Evolutionary conservation across 2,888 invertebrate genomes (phyloP).

Genomic region (Trichopoda pennipes): DNA sequence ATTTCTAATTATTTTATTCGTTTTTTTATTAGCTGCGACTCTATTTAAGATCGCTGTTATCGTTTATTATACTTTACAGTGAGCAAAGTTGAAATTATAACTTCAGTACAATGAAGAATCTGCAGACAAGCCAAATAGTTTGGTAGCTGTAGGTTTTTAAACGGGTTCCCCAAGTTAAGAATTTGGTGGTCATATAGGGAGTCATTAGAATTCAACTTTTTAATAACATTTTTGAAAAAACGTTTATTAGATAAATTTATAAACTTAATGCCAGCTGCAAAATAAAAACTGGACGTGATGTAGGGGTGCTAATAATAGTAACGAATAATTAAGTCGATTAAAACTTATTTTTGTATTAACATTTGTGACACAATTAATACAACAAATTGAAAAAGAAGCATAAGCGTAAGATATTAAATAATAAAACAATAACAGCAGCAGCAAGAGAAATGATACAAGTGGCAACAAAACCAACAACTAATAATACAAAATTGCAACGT

Average conservation of each 20-base stretch:
- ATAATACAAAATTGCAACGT: slow-evolving; percentile 39
- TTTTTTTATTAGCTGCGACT: too few species aligned
- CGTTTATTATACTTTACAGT: too few species aligned
- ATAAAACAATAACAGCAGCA: slow-evolving; percentile 27
- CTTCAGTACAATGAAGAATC: too few species aligned
- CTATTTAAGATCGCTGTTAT: too few species aligned
- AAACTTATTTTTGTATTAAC: slow-evolving; percentile 25
- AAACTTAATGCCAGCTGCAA: not conserved
- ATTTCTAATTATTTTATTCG: too few species aligned
- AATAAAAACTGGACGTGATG: not conserved
- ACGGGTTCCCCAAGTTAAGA: too few species aligned
- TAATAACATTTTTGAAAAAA: too few species aligned
- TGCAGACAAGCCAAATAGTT: too few species aligned
- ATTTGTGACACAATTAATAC: slow-evolving; percentile 60
- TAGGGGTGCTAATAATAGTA: slow-evolving; percentile 14
- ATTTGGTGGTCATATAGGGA: too few species aligned
- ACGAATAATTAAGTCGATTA: slow-evolving; percentile 36
- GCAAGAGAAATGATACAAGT: slow-evolving; percentile 18
- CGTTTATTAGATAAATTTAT: not conserved
- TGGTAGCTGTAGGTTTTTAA: too few species aligned
- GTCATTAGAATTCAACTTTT: too few species aligned
- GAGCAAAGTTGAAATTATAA: too few species aligned
- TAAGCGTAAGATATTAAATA: slow-evolving; percentile 46
- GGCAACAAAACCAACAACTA: not conserved
- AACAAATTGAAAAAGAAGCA: slow-evolving; percentile 58